These are phyloP conservation scores for Boloria euphrosyne DNA, from an alignment of 2,888 invertebrate genomes.

Conservation along the genomic window DNA sequence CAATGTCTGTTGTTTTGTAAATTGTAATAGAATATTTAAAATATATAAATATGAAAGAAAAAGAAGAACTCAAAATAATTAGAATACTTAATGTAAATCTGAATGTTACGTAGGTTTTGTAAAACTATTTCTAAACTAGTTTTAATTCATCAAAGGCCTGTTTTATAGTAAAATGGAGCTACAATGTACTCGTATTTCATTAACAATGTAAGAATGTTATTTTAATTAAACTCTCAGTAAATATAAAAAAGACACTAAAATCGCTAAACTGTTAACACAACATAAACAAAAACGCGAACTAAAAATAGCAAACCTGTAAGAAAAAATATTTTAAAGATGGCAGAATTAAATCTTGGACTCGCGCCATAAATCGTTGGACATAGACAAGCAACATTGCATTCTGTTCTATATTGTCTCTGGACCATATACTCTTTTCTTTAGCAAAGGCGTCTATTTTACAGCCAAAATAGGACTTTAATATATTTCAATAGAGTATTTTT, in stretches of 20 bases:
- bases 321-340: constrained; percentile 52
- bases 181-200: not conserved
- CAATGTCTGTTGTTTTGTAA: too few species aligned
- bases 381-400: constrained; percentile 74
- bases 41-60: too few species aligned
- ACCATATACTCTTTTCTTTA: constrained; percentile 57
- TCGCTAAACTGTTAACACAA: constrained; percentile 24
- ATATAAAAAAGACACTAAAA: constrained; percentile 32
- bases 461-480: constrained; percentile 18
- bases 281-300: constrained; percentile 28
- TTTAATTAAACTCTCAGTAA: constrained; percentile 31
- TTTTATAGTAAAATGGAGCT: not conserved
- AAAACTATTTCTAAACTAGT: too few species aligned
- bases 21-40: too few species aligned
- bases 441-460: constrained; percentile 7
- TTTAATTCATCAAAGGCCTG: too few species aligned
- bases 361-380: constrained; percentile 67
- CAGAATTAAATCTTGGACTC: constrained; percentile 60
- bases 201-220: constrained; percentile 5
- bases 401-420: constrained; percentile 72
- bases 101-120: too few species aligned
- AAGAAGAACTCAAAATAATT: too few species aligned
- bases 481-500: constrained; percentile 40
- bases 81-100: too few species aligned
- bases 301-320: constrained; percentile 35